phyloP scores from a whole-genome alignment of 2,888 invertebrate species.

The Ditylenchus weischeri region DNA sequence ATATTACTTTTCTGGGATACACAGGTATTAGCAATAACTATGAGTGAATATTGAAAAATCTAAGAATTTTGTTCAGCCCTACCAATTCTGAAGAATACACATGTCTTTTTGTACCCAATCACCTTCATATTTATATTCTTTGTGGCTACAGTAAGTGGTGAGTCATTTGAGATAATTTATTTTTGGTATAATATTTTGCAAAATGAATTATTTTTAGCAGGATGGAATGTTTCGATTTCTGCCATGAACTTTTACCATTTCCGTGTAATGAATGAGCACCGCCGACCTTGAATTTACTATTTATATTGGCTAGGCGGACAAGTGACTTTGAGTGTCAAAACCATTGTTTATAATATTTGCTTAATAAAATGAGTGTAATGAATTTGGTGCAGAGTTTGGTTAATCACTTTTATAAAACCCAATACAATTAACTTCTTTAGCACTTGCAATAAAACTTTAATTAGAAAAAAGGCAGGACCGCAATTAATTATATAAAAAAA shows the following conservation, averaged over 20 bases:
- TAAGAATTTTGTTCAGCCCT: background rate
- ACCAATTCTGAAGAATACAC: slow-evolving; percentile 66
- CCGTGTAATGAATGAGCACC: slow-evolving; percentile 37
- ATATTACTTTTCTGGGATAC: slow-evolving; percentile 94
- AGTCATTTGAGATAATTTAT: background rate
- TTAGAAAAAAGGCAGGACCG: no score
- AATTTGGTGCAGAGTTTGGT: no score
- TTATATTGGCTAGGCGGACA: no score
- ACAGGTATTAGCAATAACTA: slow-evolving; percentile 69
- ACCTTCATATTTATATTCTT: slow-evolving; percentile 76
- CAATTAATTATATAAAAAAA: no score
- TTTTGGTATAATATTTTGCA: no score
- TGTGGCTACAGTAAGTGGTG: slow-evolving; percentile 70
- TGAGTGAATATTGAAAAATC: background rate
- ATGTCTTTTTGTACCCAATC: slow-evolving; percentile 78
- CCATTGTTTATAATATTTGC: no score
- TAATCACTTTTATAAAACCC: no score
- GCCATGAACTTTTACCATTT: slow-evolving; percentile 54
- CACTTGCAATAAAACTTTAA: no score
- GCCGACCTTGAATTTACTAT: background rate
- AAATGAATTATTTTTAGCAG: no score
- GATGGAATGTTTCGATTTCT: slow-evolving; percentile 71
- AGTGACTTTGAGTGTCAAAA: no score
- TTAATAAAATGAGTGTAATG: no score
- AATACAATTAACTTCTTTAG: no score